Evolutionary conservation across 2,888 invertebrate genomes (phyloP).

Genomic region (Exocentrus adspersus): DNA sequence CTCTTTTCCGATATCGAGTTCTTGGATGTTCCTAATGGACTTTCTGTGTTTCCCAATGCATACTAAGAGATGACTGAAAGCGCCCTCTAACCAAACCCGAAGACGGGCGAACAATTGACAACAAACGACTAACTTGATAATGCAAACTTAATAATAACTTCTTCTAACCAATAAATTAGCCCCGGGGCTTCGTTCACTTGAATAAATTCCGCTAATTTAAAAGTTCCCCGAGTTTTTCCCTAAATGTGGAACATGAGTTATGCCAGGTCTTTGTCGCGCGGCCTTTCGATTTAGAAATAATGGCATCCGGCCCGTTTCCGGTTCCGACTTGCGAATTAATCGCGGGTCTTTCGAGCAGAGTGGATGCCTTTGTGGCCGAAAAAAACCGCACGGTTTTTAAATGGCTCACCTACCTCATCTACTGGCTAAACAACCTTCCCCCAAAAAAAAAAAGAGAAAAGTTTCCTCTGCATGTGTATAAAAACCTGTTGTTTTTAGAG

Average conservation of each 20-base stretch:
- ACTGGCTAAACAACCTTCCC: background rate
- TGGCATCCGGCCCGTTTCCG: conserved; percentile 3
- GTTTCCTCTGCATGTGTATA: too few relatives aligned
- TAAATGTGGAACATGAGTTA: conserved; percentile 27
- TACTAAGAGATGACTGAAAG: conserved; percentile 56
- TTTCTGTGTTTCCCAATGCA: conserved; percentile 62
- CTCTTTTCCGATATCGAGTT: conserved; percentile 46
- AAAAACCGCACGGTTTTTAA: background rate
- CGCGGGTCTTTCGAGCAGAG: background rate
- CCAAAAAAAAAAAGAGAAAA: too few relatives aligned
- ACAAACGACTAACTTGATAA: conserved; percentile 59
- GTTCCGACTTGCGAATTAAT: background rate
- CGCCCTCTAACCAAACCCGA: conserved; percentile 48
- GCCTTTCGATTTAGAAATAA: conserved; percentile 11
- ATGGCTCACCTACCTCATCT: background rate
- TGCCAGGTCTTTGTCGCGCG: conserved; percentile 23
- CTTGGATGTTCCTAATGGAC: conserved; percentile 62
- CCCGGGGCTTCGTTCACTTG: conserved; percentile 42
- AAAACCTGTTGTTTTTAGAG: too few relatives aligned
- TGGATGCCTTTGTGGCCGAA: background rate
- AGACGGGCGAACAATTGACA: conserved; percentile 56
- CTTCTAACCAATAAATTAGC: conserved; percentile 52
- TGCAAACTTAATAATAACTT: conserved; percentile 59
- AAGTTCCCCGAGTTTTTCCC: conserved; percentile 41
- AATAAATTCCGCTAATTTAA: conserved; percentile 48